Evolutionary conservation across 1,140 invertebrate species (phyloP), one percentile per base, ranked within the genome.

Genomic region (Pectinophora gossypiella): DNA sequence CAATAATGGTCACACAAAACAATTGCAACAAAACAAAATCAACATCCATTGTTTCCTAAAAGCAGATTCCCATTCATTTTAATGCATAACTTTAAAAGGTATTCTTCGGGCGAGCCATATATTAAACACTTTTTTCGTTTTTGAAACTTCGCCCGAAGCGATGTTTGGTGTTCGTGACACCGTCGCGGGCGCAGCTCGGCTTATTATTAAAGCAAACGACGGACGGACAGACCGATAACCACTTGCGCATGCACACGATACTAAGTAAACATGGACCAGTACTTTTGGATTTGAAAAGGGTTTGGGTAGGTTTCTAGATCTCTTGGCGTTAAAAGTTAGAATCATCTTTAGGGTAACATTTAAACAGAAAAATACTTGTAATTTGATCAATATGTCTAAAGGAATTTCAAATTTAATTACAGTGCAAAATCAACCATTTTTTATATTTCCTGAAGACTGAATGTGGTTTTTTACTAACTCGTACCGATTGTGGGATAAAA

Each of bases 171-270:
- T 77, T 82, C 81, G 81, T 85, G 81, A 85, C 78, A 77, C 35
- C 70, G 67, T 65, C 68, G 70, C 76, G 56, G 64, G 71, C 74
- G 63, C 64, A 66, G 64, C 23, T 12, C 23, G 36, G 72, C 66
- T 81, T 81, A 85, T 85, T 85, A 74, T 85, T 85, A 82, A 76
- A 81, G 75, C 68, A 82, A 82, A 82, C 79, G 64, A 56, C 69
- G 63, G 60, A 72, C 67, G 62, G 65, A 73, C 55, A 35, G 49
- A 50, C 76, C 65, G 73, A 76, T 81, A 80, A 84, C 78, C 66
- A 72, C 72, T 80, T 76, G 72, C 61, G 80, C 78, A 80, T 76
- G 68, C 76, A 80, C 68, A 60, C 44, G 71, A 77, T 71, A 76
- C 74, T 78, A 55, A 72, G 76, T 76, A 78, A 82, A 85, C 75